Conservation (phyloP, 2,113 vertebrate genomes). For the Stictonetta naevosa region DNA sequence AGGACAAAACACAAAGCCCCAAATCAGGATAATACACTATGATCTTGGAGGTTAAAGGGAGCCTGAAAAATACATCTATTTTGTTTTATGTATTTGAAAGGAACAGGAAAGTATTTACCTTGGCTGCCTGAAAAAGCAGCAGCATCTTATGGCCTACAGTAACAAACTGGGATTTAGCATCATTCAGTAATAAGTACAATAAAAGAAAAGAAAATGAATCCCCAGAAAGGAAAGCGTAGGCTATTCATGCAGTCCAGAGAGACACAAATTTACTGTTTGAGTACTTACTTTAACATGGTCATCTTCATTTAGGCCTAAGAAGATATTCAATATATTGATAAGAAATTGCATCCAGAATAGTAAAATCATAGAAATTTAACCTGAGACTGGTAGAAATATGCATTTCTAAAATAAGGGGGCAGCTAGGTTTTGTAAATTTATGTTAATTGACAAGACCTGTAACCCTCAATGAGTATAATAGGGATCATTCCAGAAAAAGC, state of each 20-base stretch:
- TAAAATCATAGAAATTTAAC: not conserved
- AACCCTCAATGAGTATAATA: not conserved
- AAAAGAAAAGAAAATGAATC: not conserved
- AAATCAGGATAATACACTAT: not conserved
- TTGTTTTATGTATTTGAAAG: not conserved
- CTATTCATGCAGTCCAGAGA: not conserved
- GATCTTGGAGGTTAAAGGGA: not conserved
- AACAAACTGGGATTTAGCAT: not conserved
- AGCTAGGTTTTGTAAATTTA: not conserved
- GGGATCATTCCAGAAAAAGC: not conserved
- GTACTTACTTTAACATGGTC: not conserved
- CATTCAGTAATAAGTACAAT: not conserved
- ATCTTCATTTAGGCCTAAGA: not conserved
- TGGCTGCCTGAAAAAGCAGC: not conserved
- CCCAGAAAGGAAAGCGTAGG: not conserved
- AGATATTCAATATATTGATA: not conserved
- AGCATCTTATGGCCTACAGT: not conserved
- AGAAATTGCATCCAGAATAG: not conserved
- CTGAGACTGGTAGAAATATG: not conserved
- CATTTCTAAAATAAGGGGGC: not conserved
- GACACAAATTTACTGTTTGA: not conserved
- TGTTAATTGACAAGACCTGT: not conserved
- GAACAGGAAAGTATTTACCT: not conserved
- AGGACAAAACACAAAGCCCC: not conserved
- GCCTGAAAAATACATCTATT: not conserved